A percentile compares a stretch with the other conserved stretches of the same genome.
Conservation (phyloP, 2,888 invertebrate species). For the Harpalus rufipes region DNA sequence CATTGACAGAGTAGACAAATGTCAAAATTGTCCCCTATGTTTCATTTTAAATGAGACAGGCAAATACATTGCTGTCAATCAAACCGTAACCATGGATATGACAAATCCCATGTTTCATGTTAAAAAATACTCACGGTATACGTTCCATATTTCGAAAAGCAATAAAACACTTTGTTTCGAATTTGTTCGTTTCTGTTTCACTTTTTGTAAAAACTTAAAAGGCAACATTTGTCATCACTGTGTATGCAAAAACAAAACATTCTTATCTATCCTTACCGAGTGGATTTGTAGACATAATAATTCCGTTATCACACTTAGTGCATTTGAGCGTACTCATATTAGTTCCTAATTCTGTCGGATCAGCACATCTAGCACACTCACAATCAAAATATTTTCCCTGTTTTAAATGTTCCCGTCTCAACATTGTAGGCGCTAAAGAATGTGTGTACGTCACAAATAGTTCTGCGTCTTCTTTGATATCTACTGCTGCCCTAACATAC, state of each 20-base stretch:
- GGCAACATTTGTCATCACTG: too few species aligned
- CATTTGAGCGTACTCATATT: slow-evolving; percentile 90
- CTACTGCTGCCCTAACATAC: slow-evolving; percentile 84
- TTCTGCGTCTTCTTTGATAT: slow-evolving; percentile 82
- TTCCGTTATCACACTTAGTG: slow-evolving; percentile 86
- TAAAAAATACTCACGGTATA: too few species aligned
- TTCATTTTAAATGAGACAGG: too few species aligned
- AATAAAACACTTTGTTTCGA: too few species aligned
- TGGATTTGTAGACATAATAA: slow-evolving; percentile 83
- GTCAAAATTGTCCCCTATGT: too few species aligned
- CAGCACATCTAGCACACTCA: slow-evolving; percentile 86
- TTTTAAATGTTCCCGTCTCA: slow-evolving; percentile 84
- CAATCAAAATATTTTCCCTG: slow-evolving; percentile 91
- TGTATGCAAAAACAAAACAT: not conserved
- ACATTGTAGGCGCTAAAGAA: slow-evolving; percentile 85
- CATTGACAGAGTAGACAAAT: too few species aligned
- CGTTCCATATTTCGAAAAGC: too few species aligned
- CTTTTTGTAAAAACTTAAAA: too few species aligned
- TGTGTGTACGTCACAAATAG: slow-evolving; percentile 88
- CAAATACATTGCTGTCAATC: too few species aligned
- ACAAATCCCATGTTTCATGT: too few species aligned
- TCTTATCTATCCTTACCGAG: slow-evolving; percentile 78
- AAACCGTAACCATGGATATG: too few species aligned
- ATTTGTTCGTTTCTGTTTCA: too few species aligned
- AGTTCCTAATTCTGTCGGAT: slow-evolving; percentile 89